Evolutionary conservation across 2,797 vertebrate genomes (phyloP), one percentile per base, ranked within the genome.

Genomic region (Anguilla obscura): DNA sequence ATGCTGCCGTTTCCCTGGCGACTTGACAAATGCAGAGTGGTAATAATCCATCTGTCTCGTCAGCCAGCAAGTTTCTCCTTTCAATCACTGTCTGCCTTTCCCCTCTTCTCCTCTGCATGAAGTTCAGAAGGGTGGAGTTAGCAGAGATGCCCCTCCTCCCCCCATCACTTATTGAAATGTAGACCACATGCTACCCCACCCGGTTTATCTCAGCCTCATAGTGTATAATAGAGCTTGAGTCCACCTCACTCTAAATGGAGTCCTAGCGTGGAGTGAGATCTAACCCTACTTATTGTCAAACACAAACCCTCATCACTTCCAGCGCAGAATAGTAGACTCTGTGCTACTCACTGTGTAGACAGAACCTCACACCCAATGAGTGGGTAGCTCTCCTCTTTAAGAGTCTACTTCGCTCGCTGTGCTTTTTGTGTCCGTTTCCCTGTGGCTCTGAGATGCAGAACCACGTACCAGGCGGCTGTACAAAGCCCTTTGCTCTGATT

Each of bases 1-100:
- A 27, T 14, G 18, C 54, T 54, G 33, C 74, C 9, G 10, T 48
- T 45, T 86, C 52, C 76, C 86, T 16, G 12, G 50, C 36, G 80
- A 71, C 33, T 30, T 52, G 58, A 52, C 79, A 84, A 87, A 84
- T 52, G 79, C 79, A 18, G 45, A 50, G 58, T 84, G 79, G 84
- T 24, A 84, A 84, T 69, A 48, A 66, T 52, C 60, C 12, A 45
- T 21, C 79, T 33, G 86, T 87, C 33, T 54, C 10, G n/a, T 5
- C n/a, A 48, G 10, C 18, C 45, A 18, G 50, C 21, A 16, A 52
- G 24, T 60, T 36, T 71, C 30, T 50, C 63, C 21, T 2, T 30
- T 66, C 45, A 58, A 21, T 36, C 24, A 27, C 79, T 63, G 58
- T n/a, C 10, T 40, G 54, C 30, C 40, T 21, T 48, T 18, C 14